Base-by-base conservation (phyloP, 2,888 invertebrate species). In the Smittia aterrima region DNA sequence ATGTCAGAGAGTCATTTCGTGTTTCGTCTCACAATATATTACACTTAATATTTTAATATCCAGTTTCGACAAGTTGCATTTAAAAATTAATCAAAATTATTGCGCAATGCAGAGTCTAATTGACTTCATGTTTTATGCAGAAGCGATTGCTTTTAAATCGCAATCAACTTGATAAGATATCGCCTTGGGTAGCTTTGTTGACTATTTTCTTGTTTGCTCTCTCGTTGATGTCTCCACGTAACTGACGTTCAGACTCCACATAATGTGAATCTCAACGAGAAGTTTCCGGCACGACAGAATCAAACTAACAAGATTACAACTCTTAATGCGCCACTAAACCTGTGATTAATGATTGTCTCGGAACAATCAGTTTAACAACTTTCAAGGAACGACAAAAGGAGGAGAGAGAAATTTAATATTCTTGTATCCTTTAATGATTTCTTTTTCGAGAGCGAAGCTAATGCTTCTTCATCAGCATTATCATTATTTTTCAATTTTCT, bases 401-500 rank as follows among this genome's bases (percentile, higher is more conserved):
- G 20, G 58, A 58, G 4, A 4, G 18, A 58, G 16, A 58, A 58
- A 22, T 22, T 4, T 20, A 58, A 58, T 18, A n/a, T 47, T 47
- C 18, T n/a, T 9, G 32, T 3, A 58, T 58, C 58, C 58, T 58
- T 58, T 58, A 22, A 58, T 16, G 47, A 47, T 47, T 2, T 47
- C 47, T 6, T n/a, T n/a, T 47, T n/a, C n/a, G 47, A 3, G 47
- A 16, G 32, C 32, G 53, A 16, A 11, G 53, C 53, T 16, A 47
- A 18, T 13, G 3, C n/a, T 9, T 58, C 22, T 18, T 4, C 58
- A 18, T 18, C 18, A 58, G 9, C 27, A 27, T 64, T 64, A 27
- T 64, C 64, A 64, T 64, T 64, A 64, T n/a, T n/a, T 25, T 64
- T 64, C 64, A 64, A 64, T 64, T 64, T 64, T 27, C 64, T 16